A percentile compares a stretch with the other conserved stretches of the same genome.
phyloP scores from a whole-genome alignment of 1,140 invertebrate species.

The Caenorhabditis latens region DNA sequence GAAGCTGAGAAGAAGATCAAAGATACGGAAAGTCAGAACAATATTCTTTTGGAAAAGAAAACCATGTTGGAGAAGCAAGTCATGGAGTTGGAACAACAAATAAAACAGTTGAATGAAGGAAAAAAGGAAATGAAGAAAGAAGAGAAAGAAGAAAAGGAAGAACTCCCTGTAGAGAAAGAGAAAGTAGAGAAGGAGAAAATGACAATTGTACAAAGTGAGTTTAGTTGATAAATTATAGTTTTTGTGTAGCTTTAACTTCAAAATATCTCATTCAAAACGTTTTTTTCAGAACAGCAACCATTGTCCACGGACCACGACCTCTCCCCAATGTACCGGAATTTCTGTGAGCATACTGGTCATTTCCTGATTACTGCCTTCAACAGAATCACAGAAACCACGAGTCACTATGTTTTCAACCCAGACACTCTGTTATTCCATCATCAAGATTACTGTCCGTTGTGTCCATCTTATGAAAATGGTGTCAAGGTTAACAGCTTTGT shows the following conservation, averaged over 20 bases:
- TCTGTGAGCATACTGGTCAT: not conserved
- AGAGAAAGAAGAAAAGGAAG: no score
- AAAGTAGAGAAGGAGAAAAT: no score
- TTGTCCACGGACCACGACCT: not conserved
- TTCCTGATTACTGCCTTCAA: not conserved
- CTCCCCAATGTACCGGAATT: not conserved
- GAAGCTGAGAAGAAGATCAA: no score
- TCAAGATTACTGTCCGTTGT: not conserved
- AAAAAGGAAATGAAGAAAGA: no score
- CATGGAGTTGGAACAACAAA: no score
- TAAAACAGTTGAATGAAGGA: no score
- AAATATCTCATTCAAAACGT: not conserved
- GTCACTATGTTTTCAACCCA: conserved; percentile 6
- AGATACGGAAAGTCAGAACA: no score
- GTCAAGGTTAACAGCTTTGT: not conserved
- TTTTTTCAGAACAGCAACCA: not conserved
- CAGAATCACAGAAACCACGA: not conserved
- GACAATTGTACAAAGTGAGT: no score
- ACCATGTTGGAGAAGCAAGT: no score
- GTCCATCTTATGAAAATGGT: not conserved
- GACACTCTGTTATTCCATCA: not conserved
- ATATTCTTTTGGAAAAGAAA: no score
- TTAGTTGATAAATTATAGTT: not conserved
- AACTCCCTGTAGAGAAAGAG: no score
- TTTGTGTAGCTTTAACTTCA: not conserved